Evolutionary conservation across 2,113 vertebrate genomes (phyloP).

Genomic region (Hyla sarda): DNA sequence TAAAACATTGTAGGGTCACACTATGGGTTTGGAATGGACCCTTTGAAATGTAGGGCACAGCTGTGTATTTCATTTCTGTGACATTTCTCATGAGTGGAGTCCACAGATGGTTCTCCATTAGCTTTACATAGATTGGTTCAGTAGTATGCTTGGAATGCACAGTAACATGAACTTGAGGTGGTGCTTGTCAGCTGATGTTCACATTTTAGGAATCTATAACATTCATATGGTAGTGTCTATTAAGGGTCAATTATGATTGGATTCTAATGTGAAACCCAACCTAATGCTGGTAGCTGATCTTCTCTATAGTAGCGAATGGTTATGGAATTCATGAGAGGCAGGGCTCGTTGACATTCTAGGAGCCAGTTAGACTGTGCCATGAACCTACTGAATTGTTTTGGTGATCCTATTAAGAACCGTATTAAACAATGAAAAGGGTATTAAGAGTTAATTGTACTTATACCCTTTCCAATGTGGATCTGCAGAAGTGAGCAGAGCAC

Average conservation of each 20-base stretch:
- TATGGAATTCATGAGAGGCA: neutral
- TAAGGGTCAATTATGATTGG: neutral
- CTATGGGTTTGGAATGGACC: neutral
- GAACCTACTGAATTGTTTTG: neutral
- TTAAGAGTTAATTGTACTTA: too few relatives aligned
- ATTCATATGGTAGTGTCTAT: constrained; percentile 20
- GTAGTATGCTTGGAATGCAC: constrained; percentile 18
- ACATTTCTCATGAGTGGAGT: neutral
- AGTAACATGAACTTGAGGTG: constrained; percentile 9
- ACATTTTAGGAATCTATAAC: neutral
- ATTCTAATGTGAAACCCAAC: neutral
- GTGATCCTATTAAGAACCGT: neutral
- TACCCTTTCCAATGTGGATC: too few relatives aligned
- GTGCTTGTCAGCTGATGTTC: constrained; percentile 9
- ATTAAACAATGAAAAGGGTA: too few relatives aligned
- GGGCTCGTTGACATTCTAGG: neutral
- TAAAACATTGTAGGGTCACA: neutral
- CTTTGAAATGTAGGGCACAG: neutral
- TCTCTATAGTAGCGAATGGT: neutral
- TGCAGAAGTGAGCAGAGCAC: too few relatives aligned
- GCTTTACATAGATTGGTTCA: neutral
- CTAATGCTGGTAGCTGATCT: neutral
- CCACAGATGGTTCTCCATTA: constrained; percentile 20
- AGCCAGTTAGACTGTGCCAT: neutral
- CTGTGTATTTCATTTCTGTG: neutral